phyloP scores from a whole-genome alignment of 1,140 invertebrate species.

The Monomorium pharaonis region DNA sequence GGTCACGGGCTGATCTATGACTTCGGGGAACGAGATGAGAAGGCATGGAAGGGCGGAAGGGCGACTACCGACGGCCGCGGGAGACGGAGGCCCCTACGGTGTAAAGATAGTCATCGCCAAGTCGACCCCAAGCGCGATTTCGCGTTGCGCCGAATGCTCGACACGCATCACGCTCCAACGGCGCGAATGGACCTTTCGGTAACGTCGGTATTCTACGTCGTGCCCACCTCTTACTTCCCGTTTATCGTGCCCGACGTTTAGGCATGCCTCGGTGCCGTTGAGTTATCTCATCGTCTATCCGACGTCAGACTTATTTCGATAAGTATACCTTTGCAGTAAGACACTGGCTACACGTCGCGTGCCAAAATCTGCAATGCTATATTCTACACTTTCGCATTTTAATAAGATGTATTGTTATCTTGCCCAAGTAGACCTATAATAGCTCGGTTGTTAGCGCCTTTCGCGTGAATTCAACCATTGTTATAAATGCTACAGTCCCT shows the following conservation, averaged over 20 bases:
- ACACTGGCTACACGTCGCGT: constrained; percentile 29
- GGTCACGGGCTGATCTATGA: constrained; percentile 65
- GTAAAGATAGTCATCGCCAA: constrained; percentile 56
- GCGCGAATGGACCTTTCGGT: constrained; percentile 4
- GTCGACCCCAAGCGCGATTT: constrained; percentile 44
- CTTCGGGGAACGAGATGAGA: constrained; percentile 61
- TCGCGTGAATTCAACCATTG: not conserved
- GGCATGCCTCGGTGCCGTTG: constrained; percentile 13
- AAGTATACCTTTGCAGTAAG: not conserved
- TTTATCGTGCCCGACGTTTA: constrained; percentile 14
- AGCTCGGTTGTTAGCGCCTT: not conserved
- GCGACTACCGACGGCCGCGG: constrained; percentile 31
- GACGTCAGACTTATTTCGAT: constrained; percentile 9
- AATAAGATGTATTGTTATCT: constrained; percentile 1
- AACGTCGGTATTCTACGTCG: not conserved
- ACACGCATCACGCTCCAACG: constrained; percentile 33
- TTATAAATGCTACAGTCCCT: not conserved
- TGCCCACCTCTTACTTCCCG: not conserved
- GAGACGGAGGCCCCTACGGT: constrained; percentile 36
- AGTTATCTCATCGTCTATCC: constrained; percentile 31
- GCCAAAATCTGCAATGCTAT: not conserved
- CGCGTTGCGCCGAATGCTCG: constrained; percentile 48
- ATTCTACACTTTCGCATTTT: not conserved
- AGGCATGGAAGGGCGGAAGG: not conserved
- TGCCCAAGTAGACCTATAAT: not conserved